Conservation (phyloP, 2,888 invertebrate species). For the Heliconius charithonia region DNA sequence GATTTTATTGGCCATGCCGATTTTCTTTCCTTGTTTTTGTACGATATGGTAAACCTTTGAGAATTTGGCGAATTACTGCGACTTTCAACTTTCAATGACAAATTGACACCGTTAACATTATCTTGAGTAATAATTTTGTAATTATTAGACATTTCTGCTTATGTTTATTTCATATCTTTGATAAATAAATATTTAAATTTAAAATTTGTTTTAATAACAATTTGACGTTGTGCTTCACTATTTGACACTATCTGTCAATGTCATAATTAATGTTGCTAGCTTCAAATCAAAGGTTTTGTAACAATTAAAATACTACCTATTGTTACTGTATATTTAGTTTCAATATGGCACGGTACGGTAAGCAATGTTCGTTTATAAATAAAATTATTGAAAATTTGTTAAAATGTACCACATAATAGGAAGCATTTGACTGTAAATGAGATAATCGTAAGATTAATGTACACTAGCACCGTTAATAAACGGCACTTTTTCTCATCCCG, state of each 20-base stretch:
- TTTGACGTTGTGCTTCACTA: not conserved
- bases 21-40: constrained; percentile 61
- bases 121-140: constrained; percentile 57
- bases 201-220: not conserved
- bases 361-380: no score
- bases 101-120: constrained; percentile 73
- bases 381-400: no score
- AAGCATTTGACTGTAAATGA: no score
- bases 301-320: no score
- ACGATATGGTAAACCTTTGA: constrained; percentile 69
- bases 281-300: not conserved
- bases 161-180: not conserved
- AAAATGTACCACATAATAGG: no score
- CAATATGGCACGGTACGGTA: no score
- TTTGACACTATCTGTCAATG: not conserved
- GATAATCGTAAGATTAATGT: not conserved
- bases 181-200: not conserved
- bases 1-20: constrained; percentile 64
- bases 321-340: not conserved
- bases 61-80: constrained; percentile 63
- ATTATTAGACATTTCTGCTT: constrained; percentile 43
- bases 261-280: constrained; percentile 2
- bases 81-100: constrained; percentile 62
- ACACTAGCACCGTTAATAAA: no score
- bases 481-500: not conserved